A percentile compares a stretch with the other conserved stretches of the same genome.
Conservation (phyloP, 1,140 invertebrate species). For the Pseudomyrmex pallidus region DNA sequence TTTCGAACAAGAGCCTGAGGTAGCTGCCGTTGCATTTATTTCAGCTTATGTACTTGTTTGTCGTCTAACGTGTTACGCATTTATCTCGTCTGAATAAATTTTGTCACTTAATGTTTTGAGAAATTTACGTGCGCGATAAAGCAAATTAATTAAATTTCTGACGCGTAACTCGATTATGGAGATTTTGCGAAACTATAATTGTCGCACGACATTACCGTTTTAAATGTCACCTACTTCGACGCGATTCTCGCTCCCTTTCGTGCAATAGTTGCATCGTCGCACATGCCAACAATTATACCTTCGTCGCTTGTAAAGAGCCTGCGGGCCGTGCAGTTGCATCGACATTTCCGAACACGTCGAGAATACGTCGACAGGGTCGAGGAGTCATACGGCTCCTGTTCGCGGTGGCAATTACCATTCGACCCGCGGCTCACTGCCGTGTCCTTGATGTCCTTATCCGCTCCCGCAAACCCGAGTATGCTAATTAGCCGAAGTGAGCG, state of each 20-base stretch:
- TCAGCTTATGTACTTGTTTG: too few species aligned
- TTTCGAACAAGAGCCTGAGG: too few species aligned
- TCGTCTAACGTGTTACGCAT: not conserved
- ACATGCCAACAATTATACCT: constrained; percentile 4
- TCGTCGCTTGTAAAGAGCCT: not conserved
- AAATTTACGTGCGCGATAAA: too few species aligned
- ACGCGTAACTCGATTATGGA: not conserved
- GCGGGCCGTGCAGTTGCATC: not conserved
- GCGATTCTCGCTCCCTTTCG: not conserved
- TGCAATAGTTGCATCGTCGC: not conserved
- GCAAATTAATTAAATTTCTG: too few species aligned
- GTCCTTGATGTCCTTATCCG: constrained; percentile 18
- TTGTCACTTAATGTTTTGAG: too few species aligned
- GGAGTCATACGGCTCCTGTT: constrained; percentile 40
- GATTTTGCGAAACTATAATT: not conserved
- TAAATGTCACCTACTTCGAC: not conserved
- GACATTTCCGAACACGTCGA: constrained; percentile 49
- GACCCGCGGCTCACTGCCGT: constrained; percentile 52
- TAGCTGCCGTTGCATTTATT: too few species aligned
- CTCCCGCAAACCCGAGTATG: constrained; percentile 10
- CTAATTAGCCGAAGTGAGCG: constrained; percentile 37
- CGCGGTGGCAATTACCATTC: constrained; percentile 57
- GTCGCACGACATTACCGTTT: not conserved
- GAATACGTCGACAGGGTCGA: not conserved
- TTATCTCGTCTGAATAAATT: not conserved